Evolutionary conservation across 2,888 invertebrate genomes (phyloP).

Genomic region (Leucozona laternaria): DNA sequence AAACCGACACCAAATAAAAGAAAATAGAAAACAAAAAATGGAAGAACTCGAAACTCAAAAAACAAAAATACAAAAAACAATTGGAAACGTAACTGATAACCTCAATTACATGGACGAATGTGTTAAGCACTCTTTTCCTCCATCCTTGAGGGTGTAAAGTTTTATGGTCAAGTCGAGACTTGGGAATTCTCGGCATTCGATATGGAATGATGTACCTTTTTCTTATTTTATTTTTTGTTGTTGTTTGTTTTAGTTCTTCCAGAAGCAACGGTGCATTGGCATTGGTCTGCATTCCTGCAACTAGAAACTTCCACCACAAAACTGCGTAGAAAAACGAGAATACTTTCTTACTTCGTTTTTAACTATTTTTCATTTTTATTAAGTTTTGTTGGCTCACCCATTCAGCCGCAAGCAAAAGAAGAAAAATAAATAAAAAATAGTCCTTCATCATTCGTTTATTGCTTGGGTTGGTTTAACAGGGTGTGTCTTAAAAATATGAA

Average conservation of each 20-base stretch:
- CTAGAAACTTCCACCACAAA: conserved; percentile 35
- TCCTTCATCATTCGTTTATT: conserved; percentile 61
- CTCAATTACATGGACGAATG: conserved; percentile 76
- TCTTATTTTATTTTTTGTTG: neutral
- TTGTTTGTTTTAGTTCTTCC: conserved; percentile 14
- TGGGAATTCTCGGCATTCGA: conserved; percentile 67
- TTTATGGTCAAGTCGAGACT: conserved; percentile 59
- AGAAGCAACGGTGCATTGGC: conserved; percentile 27
- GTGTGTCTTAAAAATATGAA: neutral
- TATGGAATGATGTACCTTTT: conserved; percentile 55
- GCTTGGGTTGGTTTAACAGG: conserved; percentile 16
- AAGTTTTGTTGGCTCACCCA: conserved; percentile 67
- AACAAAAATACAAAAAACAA: conserved; percentile 26
- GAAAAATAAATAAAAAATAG: conserved; percentile 23
- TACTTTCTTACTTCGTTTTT: conserved; percentile 15
- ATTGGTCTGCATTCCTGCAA: conserved; percentile 42
- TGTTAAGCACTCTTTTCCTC: conserved; percentile 70
- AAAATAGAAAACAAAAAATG: conserved; percentile 5
- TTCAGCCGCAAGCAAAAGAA: conserved; percentile 29
- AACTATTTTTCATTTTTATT: conserved; percentile 58
- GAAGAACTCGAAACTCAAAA: conserved; percentile 16
- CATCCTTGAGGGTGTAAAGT: conserved; percentile 69
- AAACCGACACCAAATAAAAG: conserved; percentile 38
- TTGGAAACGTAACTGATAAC: conserved; percentile 72
- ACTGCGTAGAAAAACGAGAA: conserved; percentile 43